Conservation (phyloP, 2,797 vertebrate genomes). For the Paguma larvata region DNA sequence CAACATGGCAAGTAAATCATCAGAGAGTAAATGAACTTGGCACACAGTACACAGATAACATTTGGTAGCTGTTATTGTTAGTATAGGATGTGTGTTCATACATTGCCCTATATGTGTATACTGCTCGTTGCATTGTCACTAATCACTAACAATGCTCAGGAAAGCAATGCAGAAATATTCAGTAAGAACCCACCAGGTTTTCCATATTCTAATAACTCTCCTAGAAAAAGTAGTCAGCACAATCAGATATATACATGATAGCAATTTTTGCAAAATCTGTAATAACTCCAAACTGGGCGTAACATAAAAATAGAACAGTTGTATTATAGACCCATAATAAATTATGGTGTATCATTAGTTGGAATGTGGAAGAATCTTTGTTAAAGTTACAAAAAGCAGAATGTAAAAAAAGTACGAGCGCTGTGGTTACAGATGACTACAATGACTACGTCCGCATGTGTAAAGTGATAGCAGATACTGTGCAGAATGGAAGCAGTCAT, state of each 20-base stretch:
- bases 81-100: neutral
- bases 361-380: neutral
- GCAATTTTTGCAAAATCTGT: neutral
- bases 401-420: neutral
- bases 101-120: neutral
- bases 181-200: neutral
- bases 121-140: neutral
- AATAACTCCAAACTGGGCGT: neutral
- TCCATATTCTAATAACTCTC: neutral
- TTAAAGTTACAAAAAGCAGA: neutral
- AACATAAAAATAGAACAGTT: neutral
- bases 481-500: no score
- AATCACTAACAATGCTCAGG: neutral
- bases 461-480: fast-evolving
- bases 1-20: neutral
- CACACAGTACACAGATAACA: neutral
- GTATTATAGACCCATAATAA: neutral
- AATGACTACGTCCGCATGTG: fast-evolving
- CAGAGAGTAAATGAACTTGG: neutral
- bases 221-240: neutral
- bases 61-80: neutral
- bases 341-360: neutral
- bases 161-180: neutral
- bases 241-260: neutral
- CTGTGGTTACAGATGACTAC: no score